A percentile compares a stretch with the other conserved stretches of the same genome.
These are phyloP conservation scores for Dermatemys mawii DNA, from an alignment of 2,113 vertebrate genomes.

Conservation along the genomic window DNA sequence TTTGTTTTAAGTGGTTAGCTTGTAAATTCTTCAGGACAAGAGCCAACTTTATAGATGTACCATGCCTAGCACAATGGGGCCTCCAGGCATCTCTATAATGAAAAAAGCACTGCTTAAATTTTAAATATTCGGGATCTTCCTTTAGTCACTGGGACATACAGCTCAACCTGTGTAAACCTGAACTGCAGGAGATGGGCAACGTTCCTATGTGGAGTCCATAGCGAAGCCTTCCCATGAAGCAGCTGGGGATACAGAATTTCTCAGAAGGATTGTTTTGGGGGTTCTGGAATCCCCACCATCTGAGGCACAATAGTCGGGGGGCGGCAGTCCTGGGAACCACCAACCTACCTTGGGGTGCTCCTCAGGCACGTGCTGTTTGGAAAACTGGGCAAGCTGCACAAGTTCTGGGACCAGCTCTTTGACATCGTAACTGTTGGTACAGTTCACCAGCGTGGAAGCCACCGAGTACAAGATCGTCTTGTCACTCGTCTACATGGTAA, in stretches of 20 bases:
- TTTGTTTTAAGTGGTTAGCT: background rate
- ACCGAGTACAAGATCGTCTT: conserved; percentile 96
- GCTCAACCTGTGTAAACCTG: background rate
- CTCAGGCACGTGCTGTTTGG: conserved; percentile 97
- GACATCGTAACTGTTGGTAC: conserved; percentile 96
- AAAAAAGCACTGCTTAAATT: background rate
- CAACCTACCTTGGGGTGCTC: conserved; percentile 92
- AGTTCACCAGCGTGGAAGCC: conserved; percentile 92
- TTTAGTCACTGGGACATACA: background rate
- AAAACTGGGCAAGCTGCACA: conserved; percentile 96
- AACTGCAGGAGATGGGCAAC: too few relatives aligned
- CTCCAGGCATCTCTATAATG: background rate
- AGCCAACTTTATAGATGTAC: background rate
- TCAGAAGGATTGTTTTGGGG: background rate
- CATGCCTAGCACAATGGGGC: background rate
- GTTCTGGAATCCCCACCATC: background rate
- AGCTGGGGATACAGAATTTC: background rate
- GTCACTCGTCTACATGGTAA: conserved; percentile 84
- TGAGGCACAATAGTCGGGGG: too few relatives aligned
- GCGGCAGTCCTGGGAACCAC: background rate
- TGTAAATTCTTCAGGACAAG: background rate
- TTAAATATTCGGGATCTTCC: background rate
- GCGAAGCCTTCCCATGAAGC: background rate
- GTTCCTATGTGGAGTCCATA: background rate
- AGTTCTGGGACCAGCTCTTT: conserved; percentile 95